Base-by-base conservation (phyloP, 2,888 invertebrate species). In the Seira ritae region DNA sequence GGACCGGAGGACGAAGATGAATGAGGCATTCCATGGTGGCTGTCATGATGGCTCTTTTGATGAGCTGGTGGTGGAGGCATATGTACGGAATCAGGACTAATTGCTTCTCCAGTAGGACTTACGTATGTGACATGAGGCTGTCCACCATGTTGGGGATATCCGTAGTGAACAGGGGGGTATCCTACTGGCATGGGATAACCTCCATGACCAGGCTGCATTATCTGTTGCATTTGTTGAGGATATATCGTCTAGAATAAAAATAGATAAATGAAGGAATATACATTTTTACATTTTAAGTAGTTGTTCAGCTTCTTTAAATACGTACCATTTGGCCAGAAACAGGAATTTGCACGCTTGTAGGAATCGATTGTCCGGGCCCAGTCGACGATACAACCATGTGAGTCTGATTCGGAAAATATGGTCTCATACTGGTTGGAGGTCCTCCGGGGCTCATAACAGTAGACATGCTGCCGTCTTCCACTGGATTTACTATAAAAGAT, bases 361-460 rank as follows among this genome's bases (percentile, higher is more conserved):
- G 80, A 37, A 78, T 68, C 6, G 78, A 23, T 42, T 73, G 66
- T 15, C 50, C 73, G 31, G 77, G 81, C 22, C 77, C 55, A 10
- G 80, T 82, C 20, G 76, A 80, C 8, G 87, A 84, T n/a, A 84
- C 84, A 31, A 84, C 77, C 20, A 87, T 60, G 66, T 85, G 84
- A 50, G 86, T 75, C 65, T 87, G 86, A 31, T 69, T 84, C 37
- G 81, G 62, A 76, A 78, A 83, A 42, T 79, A 85, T 8, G 81
- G 46, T 22, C 78, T 73, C 8, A 85, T 74, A 12, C 50, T 71
- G n/a, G 78, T 23, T 23, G 77, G 75, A 69, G 85, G 71, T 0
- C 70, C 75, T 10, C 70, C 74, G 31, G 66, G 82, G 60, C 66
- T 80, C 42, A 85, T 80, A 1, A 85, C 69, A 23, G 17, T 24